Base-by-base conservation (phyloP, 2,797 vertebrate genomes). In the Mormyrus hasselquistii region DNA sequence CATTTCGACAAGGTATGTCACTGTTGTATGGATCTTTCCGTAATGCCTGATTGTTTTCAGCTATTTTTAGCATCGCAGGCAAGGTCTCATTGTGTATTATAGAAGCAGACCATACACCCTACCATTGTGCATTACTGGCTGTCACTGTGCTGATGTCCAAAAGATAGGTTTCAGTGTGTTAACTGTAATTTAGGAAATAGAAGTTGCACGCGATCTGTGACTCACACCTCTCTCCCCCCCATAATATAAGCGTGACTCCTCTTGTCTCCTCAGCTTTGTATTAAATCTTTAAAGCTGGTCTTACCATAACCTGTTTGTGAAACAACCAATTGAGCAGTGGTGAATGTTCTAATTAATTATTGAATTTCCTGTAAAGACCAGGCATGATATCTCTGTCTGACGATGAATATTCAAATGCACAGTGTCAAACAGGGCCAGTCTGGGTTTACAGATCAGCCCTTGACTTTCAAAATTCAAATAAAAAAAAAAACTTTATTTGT, bases 261-360 rank as follows among this genome's bases (percentile, higher is more conserved):
- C n/a, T 22, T 52, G 57, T 62, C 69, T 55, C 50, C 50, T 55
- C 7, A 6, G 41, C n/a, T 41, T 85, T 19, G 79, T 55, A 55
- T 14, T 89, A 85, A 84, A 85, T 89, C 76, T 89, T 89, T 84
- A 85, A 89, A 41, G 88, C 53, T 44, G 79, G 52, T 50, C 19
- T 84, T 65, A 62, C 88, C 82, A 79, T 59, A 85, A 62, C 22
- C 53, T 41, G 44, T 25, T 16, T 44, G 10, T 47, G n/a, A 55
- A 85, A 55, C 53, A 22, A 59, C 53, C 47, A 84, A 65, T 55
- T 55, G 29, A 41, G 83, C 88, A 22, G 82, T 82, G 62, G 25
- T 69, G 38, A 53, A 25, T 38, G 38, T 38, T 62, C 55, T 44
- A 14, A 29, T 89, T 41, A 89, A 89, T 89, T 89, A 89, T 89